Percentiles rank a stretch among this genome's conserved stretches.
These are phyloP conservation scores for Nasonia oneida DNA, from an alignment of 2,888 invertebrate genomes.

Conservation along the genomic window DNA sequence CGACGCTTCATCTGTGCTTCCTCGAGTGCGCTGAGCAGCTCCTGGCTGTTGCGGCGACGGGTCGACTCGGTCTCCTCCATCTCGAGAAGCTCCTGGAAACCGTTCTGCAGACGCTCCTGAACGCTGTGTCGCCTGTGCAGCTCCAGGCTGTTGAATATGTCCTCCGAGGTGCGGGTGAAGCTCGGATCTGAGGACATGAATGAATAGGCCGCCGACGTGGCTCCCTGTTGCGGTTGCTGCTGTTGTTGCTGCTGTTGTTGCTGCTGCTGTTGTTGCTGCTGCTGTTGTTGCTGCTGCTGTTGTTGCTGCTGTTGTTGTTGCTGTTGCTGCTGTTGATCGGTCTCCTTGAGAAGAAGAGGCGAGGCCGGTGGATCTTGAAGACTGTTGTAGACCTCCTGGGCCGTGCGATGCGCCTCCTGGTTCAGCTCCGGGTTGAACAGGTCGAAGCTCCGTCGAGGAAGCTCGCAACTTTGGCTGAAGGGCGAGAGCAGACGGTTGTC, in stretches of 20 bases:
- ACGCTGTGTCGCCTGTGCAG: conserved; percentile 74
- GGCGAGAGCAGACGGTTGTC: conserved; percentile 60
- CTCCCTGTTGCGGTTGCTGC: conserved; percentile 39
- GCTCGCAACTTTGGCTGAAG: conserved; percentile 61
- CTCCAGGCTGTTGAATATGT: conserved; percentile 73
- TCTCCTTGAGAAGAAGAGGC: conserved; percentile 73
- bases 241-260: conserved; percentile 40
- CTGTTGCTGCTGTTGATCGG: conserved; percentile 66
- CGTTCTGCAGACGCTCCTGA: conserved; percentile 72
- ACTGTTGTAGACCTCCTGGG: conserved; percentile 77
- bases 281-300: neutral
- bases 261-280: conserved; percentile 20
- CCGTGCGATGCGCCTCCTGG: conserved; percentile 76
- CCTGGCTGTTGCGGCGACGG: conserved; percentile 73
- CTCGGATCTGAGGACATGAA: conserved; percentile 73
- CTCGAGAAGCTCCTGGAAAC: conserved; percentile 73
- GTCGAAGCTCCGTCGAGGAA: conserved; percentile 71
- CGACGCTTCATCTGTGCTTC: conserved; percentile 73
- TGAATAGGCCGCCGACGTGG: conserved; percentile 41
- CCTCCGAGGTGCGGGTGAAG: conserved; percentile 77
- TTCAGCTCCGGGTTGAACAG: conserved; percentile 77
- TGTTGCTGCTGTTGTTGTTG: conserved; percentile 60
- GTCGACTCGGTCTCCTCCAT: conserved; percentile 64
- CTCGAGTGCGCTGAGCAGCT: conserved; percentile 72
- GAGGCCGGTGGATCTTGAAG: conserved; percentile 77